These are phyloP conservation scores for Eolophus roseicapilla DNA, from an alignment of 2,113 vertebrate species.

Conservation along the genomic window DNA sequence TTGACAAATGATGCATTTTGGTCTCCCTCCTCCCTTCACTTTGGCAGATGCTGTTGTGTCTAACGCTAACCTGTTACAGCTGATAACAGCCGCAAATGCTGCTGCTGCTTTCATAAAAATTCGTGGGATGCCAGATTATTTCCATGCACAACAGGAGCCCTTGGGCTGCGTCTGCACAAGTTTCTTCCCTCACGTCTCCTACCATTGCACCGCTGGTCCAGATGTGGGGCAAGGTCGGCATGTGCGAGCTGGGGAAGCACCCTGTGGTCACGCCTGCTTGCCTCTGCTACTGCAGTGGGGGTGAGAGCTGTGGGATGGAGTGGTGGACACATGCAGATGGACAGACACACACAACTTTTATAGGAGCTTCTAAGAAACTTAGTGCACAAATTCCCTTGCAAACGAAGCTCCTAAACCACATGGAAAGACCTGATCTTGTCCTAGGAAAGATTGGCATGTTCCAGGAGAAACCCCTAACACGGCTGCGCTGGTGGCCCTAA, in stretches of 20 bases:
- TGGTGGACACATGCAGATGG: rapidly evolving
- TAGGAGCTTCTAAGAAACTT: background rate
- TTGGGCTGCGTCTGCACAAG: rapidly evolving
- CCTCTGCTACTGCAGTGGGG: background rate
- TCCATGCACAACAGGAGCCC: background rate
- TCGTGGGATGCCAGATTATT: background rate
- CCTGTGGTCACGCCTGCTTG: too few relatives aligned
- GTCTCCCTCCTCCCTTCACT: background rate
- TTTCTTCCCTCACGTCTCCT: background rate
- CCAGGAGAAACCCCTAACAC: rapidly evolving
- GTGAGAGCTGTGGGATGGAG: background rate
- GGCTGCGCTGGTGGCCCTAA: background rate
- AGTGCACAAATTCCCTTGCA: background rate
- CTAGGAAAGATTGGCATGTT: background rate
- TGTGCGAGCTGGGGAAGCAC: background rate
- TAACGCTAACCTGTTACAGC: background rate
- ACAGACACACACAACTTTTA: rapidly evolving
- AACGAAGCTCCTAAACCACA: background rate
- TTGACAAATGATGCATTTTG: background rate
- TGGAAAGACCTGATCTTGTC: rapidly evolving
- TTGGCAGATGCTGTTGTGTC: background rate
- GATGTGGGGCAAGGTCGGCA: background rate
- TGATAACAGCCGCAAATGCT: background rate
- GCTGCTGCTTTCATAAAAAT: background rate
- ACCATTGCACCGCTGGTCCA: background rate